These are phyloP conservation scores for Cirrhinus molitorella DNA, from an alignment of 2,797 vertebrate species.

Conservation along the genomic window DNA sequence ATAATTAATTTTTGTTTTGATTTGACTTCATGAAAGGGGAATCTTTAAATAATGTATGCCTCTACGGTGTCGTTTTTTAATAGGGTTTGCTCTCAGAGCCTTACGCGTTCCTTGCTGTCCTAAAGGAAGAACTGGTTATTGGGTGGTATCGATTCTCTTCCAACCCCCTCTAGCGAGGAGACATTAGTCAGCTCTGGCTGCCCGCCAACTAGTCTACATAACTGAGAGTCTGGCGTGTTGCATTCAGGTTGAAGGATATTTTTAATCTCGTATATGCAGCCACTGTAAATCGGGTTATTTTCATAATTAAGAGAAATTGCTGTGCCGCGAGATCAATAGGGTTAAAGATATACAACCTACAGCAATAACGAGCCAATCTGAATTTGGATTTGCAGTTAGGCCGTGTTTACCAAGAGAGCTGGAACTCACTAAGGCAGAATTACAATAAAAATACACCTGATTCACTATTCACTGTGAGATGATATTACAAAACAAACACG, in stretches of 20 bases:
- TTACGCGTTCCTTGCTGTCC: conserved; percentile 75
- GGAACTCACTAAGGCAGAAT: background rate
- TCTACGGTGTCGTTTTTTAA: conserved; percentile 80
- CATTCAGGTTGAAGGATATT: conserved; percentile 70
- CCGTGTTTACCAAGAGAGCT: conserved; percentile 22
- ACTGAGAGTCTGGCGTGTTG: conserved; percentile 66
- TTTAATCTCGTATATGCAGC: conserved; percentile 76
- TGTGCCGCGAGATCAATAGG: conserved; percentile 74
- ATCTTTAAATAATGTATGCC: conserved; percentile 83
- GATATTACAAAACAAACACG: background rate
- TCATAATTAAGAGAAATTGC: conserved; percentile 79
- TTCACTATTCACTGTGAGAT: background rate
- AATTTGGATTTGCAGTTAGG: conserved; percentile 67
- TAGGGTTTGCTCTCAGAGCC: conserved; percentile 82
- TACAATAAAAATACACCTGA: background rate
- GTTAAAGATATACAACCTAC: conserved; percentile 71
- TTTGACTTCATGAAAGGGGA: conserved; percentile 75
- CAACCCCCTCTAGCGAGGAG: conserved; percentile 75
- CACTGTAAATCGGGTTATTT: conserved; percentile 76
- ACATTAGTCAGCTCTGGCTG: conserved; percentile 79
- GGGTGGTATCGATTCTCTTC: conserved; percentile 80
- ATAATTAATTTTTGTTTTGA: conserved; percentile 84
- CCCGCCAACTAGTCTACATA: conserved; percentile 67
- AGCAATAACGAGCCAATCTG: conserved; percentile 72
- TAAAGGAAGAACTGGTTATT: conserved; percentile 74